Percentiles rank a stretch among this genome's conserved stretches.
These are phyloP conservation scores for human (Homo sapiens) DNA, from an alignment of 2,113 vertebrate species.

Conservation along the genomic window GRCh38 chr2:186767501-186768000, in stretches of 20 bases:
- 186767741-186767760: background rate
- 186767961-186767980: background rate
- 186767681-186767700: background rate
- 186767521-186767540: background rate
- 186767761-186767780: background rate
- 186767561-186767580: background rate
- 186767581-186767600: no score
- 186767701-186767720: background rate
- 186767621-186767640: background rate
- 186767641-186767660: background rate
- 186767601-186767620: background rate
- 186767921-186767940: background rate
- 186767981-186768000: background rate
- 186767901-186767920: conserved; percentile 46
- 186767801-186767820: conserved; percentile 52
- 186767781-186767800: conserved; percentile 30
- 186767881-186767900: conserved; percentile 71
- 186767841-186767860: conserved; percentile 67
- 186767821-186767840: conserved; percentile 61
- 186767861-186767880: conserved; percentile 48
- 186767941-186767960: conserved; percentile 46
- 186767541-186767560: background rate
- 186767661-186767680: background rate
- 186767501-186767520: background rate
- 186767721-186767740: background rate